phyloP scores from a whole-genome alignment of 2,797 vertebrate genomes.

The Prunella strophiata region DNA sequence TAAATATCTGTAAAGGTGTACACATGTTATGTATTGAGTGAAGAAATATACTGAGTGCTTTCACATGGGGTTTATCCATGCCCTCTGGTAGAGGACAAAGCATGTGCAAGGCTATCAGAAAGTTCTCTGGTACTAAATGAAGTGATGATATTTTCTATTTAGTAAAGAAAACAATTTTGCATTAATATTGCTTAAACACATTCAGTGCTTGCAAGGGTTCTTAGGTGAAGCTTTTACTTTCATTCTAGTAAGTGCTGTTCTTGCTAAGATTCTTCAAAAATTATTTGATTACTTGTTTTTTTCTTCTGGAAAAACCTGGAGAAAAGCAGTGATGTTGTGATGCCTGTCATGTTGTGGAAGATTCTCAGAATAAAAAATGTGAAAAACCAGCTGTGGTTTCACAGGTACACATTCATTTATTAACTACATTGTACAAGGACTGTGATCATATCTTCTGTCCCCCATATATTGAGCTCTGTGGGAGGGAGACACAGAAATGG shows the following conservation, averaged over 20 bases:
- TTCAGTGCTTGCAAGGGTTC: not conserved
- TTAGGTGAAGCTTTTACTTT: not conserved
- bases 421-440: not conserved
- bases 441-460: not conserved
- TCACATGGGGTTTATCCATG: not conserved
- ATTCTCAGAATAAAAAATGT: not conserved
- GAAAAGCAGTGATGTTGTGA: not conserved
- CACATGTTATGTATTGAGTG: not conserved
- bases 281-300: not conserved
- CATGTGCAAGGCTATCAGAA: not conserved
- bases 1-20: not conserved
- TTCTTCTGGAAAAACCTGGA: not conserved
- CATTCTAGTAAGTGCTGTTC: not conserved
- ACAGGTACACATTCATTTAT: not conserved
- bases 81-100: not conserved
- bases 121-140: not conserved
- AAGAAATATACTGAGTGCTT: not conserved
- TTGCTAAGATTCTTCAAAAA: not conserved
- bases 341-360: not conserved
- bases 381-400: not conserved
- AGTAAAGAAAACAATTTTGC: not conserved
- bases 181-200: not conserved
- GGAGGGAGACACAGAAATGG: not conserved
- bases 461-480: not conserved
- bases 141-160: not conserved